These are phyloP conservation scores for Drosophila rubida DNA, from an alignment of 2,888 invertebrate species.

Conservation along the genomic window DNA sequence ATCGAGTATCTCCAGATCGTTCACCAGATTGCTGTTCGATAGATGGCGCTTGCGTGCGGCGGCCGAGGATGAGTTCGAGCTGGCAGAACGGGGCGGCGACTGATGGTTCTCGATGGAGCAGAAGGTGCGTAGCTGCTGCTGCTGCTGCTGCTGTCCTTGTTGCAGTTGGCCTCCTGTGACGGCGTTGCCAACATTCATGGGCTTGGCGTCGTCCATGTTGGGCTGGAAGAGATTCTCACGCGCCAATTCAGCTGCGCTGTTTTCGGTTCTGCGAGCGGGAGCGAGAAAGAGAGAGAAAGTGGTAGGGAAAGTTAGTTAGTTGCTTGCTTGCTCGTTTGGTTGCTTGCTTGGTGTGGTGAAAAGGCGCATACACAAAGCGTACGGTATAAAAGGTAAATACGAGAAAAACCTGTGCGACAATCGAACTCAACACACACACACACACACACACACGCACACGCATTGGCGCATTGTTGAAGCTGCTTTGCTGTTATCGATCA, in stretches of 20 bases:
- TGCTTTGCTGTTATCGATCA: not conserved
- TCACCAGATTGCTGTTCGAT: constrained; percentile 83
- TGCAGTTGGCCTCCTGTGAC: constrained; percentile 17
- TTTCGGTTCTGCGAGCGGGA: constrained; percentile 74
- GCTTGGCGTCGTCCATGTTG: constrained; percentile 62
- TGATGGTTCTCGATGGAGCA: constrained; percentile 73
- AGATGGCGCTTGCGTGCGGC: constrained; percentile 77
- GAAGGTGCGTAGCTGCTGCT: constrained; percentile 50
- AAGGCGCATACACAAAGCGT: constrained; percentile 36
- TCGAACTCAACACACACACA: constrained; percentile 1
- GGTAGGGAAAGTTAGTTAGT: constrained; percentile 73
- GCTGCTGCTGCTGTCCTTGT: constrained; percentile 2
- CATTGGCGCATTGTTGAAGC: not conserved
- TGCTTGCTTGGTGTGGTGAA: constrained; percentile 59
- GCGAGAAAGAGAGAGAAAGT: constrained; percentile 37
- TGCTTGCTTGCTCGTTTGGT: too few species aligned
- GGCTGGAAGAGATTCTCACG: constrained; percentile 84
- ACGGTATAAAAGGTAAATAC: constrained; percentile 48
- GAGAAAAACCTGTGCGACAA: constrained; percentile 53
- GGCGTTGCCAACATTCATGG: constrained; percentile 30
- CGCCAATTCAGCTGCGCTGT: constrained; percentile 74
- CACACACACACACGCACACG: not conserved
- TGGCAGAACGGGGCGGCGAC: constrained; percentile 27
- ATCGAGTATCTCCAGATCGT: constrained; percentile 85
- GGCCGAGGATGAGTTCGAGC: constrained; percentile 10